phyloP scores from a whole-genome alignment of 2,797 vertebrate species.

The Sarcoramphus papa region DNA sequence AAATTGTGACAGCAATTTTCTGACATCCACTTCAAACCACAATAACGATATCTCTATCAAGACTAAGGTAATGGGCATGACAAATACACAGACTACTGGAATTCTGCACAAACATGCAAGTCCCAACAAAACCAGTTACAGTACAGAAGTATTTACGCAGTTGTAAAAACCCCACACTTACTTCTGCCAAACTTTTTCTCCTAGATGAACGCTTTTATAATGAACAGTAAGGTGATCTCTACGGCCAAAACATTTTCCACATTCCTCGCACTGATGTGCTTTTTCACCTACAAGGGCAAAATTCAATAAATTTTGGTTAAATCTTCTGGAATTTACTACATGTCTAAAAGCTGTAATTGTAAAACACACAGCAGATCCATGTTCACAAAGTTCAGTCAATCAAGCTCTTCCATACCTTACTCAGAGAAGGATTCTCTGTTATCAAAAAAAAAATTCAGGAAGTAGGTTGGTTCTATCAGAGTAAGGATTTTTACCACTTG shows the following conservation, averaged over 20 bases:
- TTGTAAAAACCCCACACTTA: conserved; percentile 64
- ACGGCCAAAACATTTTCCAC: conserved; percentile 96
- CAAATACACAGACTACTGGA: not conserved
- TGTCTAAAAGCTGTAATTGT: not conserved
- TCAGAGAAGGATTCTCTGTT: not conserved
- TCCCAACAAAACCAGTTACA: not conserved
- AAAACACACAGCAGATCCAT: not conserved
- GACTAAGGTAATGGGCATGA: not conserved
- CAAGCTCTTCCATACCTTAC: not conserved
- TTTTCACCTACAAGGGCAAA: conserved; percentile 84
- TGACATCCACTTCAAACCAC: not conserved
- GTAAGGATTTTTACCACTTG: not conserved
- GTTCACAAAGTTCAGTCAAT: not conserved
- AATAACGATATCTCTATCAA: not conserved
- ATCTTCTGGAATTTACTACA: not conserved
- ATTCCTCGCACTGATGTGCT: conserved; percentile 97
- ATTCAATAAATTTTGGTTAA: not conserved
- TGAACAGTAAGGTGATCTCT: conserved; percentile 96
- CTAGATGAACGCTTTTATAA: conserved; percentile 94
- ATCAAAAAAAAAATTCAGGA: not conserved
- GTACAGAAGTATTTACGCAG: not conserved
- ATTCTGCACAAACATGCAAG: not conserved
- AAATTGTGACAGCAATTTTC: not conserved
- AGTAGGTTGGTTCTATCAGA: not conserved
- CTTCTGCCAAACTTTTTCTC: conserved; percentile 98